A percentile compares a stretch with the other conserved stretches of the same genome.
phyloP scores from a whole-genome alignment of 2,797 vertebrate species.

The Schizopygopsis malacanthus region DNA sequence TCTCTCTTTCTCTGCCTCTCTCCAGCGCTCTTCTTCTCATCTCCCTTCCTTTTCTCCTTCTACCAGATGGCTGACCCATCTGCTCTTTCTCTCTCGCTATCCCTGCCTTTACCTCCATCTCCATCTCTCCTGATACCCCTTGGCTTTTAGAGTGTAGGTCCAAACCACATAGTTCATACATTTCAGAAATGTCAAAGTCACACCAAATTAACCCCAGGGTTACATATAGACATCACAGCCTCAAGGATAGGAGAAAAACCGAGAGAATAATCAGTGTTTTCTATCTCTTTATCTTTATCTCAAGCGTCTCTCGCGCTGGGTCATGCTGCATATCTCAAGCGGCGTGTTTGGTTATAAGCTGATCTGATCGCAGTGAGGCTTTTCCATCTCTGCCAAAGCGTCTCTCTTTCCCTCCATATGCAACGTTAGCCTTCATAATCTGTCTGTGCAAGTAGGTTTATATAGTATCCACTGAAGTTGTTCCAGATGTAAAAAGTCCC shows the following conservation, averaged over 20 bases:
- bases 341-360: constrained; percentile 22
- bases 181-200: constrained; percentile 46
- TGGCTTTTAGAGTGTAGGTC: constrained; percentile 71
- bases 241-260: background rate
- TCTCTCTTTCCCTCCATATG: constrained; percentile 3
- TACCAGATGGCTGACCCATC: constrained; percentile 86
- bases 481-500: background rate
- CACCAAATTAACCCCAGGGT: constrained; percentile 39
- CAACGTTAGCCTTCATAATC: constrained; percentile 15
- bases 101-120: constrained; percentile 58
- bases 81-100: constrained; percentile 70
- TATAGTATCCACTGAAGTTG: background rate
- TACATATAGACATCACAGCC: constrained; percentile 4
- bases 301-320: constrained; percentile 11
- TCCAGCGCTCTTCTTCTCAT: constrained; percentile 71
- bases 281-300: constrained; percentile 36
- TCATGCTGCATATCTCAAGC: constrained; percentile 39
- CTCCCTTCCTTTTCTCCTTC: constrained; percentile 75
- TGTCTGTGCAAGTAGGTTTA: constrained; percentile 3
- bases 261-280: constrained; percentile 11
- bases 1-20: constrained; percentile 58
- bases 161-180: constrained; percentile 62
- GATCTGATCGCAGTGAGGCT: constrained; percentile 34
- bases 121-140: constrained; percentile 62
- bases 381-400: constrained; percentile 32